Evolutionary conservation across 2,113 vertebrate species (phyloP).

Genomic region (Mandrillus leucophaeus): DNA sequence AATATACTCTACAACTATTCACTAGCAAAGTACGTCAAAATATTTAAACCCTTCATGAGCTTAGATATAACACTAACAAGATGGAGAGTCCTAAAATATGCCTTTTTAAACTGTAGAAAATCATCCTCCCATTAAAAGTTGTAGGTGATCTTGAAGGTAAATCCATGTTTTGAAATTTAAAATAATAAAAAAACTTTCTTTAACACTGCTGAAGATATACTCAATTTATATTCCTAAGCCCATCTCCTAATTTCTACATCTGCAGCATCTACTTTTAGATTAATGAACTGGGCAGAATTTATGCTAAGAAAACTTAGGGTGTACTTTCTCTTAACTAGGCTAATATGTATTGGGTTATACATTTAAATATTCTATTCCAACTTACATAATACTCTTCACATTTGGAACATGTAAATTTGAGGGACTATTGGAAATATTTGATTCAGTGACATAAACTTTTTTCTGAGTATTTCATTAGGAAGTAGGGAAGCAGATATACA

Average conservation of each 20-base stretch:
- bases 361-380: neutral
- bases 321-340: neutral
- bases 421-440: neutral
- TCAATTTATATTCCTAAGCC: neutral
- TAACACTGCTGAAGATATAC: neutral
- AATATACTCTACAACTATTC: neutral
- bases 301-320: neutral
- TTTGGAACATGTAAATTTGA: neutral
- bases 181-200: neutral
- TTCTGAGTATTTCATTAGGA: neutral
- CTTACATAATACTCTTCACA: neutral
- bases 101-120: neutral
- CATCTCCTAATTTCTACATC: neutral
- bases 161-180: neutral
- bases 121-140: neutral
- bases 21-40: neutral
- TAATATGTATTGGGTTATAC: neutral
- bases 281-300: neutral
- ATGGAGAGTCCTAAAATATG: neutral
- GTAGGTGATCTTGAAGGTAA: neutral
- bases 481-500: neutral
- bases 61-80: neutral
- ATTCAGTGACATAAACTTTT: neutral
- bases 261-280: neutral
- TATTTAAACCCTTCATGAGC: neutral